phyloP scores from a whole-genome alignment of 2,797 vertebrate genomes.

The Chrosomus eos region DNA sequence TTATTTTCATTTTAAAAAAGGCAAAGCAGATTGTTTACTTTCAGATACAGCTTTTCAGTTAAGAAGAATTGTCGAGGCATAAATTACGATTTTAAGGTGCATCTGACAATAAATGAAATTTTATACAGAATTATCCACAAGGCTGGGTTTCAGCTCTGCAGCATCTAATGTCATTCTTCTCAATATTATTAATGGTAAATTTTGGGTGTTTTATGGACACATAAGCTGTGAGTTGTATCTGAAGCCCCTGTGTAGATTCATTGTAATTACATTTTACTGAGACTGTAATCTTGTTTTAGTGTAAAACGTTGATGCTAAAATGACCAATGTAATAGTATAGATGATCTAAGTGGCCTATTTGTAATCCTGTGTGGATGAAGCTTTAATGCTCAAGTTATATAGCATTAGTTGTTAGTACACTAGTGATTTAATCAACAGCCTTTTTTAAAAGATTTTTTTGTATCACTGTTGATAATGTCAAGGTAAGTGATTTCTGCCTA shows the following conservation, averaged over 20 bases:
- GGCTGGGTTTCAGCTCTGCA: not conserved
- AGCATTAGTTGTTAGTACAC: not conserved
- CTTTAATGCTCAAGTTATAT: not conserved
- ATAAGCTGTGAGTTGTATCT: not conserved
- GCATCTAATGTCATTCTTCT: not conserved
- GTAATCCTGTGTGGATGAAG: not conserved
- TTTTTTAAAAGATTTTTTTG: not conserved
- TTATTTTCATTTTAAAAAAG: not conserved
- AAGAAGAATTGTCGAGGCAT: not conserved
- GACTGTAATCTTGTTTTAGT: not conserved
- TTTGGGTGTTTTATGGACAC: not conserved
- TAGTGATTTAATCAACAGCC: not conserved
- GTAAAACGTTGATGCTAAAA: not conserved
- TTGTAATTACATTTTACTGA: not conserved
- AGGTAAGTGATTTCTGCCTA: slow-evolving; percentile 1
- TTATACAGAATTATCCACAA: not conserved
- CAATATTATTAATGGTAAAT: not conserved
- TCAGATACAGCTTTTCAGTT: not conserved
- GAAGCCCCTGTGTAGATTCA: not conserved
- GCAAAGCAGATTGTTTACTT: slow-evolving; percentile 9
- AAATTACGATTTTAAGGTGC: not conserved
- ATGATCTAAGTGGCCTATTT: not conserved
- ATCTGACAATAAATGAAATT: not conserved
- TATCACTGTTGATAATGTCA: not conserved
- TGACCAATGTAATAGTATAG: not conserved